A percentile compares a stretch with the other conserved stretches of the same genome.
Evolutionary conservation across 2,888 invertebrate species (phyloP).

Genomic region (Eledona agricola): DNA sequence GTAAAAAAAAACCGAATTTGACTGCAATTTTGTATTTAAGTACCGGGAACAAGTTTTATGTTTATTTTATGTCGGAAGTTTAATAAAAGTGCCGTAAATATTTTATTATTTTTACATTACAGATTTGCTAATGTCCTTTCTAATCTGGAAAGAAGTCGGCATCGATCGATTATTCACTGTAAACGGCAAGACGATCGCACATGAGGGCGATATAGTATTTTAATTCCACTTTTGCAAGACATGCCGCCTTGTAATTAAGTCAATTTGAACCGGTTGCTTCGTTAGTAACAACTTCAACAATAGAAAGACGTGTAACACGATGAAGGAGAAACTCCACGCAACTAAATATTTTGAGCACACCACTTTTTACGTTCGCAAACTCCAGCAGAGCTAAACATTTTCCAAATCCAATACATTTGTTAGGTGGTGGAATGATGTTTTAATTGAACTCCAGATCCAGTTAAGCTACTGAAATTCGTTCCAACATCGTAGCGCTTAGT

Average conservation of each 20-base stretch:
- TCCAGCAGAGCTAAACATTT: background rate
- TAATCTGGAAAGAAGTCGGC: conserved; percentile 7
- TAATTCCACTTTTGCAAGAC: conserved; percentile 26
- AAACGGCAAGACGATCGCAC: background rate
- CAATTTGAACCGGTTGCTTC: conserved; percentile 23
- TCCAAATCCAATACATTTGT: background rate
- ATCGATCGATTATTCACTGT: background rate
- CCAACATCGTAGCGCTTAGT: conserved; percentile 15
- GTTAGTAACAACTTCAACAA: conserved; percentile 16
- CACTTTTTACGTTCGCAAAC: conserved; percentile 3
- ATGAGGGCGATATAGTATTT: conserved; percentile 10
- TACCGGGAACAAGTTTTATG: conserved; percentile 27
- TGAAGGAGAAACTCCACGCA: background rate
- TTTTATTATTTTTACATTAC: conserved; percentile 34
- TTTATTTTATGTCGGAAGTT: conserved; percentile 32
- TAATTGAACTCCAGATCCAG: conserved; percentile 24
- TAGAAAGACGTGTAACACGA: conserved; percentile 6
- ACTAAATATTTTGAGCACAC: conserved; percentile 1
- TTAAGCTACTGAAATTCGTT: conserved; percentile 24
- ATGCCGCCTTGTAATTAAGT: conserved; percentile 26
- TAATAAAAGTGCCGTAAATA: conserved; percentile 33
- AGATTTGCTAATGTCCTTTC: conserved; percentile 15
- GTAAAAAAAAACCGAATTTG: conserved; percentile 36
- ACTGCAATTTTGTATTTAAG: conserved; percentile 37
- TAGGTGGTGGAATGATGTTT: conserved; percentile 19